Conservation (phyloP, 2,113 vertebrate species). For the Melospiza melodia region DNA sequence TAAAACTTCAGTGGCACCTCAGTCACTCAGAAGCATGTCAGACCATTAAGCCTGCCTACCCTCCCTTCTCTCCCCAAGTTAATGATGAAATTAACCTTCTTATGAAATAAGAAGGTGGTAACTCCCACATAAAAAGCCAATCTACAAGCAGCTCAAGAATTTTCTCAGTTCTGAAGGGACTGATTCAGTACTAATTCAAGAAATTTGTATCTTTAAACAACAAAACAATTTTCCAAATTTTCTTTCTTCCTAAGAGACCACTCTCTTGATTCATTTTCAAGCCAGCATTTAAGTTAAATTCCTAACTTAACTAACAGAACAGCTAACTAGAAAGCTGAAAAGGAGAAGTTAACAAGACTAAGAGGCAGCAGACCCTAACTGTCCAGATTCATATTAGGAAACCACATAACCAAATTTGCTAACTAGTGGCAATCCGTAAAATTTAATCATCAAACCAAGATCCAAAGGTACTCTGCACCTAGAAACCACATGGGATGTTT, state of each 20-base stretch:
- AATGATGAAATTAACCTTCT: background rate
- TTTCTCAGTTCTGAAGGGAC: background rate
- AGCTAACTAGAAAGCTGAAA: background rate
- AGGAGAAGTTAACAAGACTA: background rate
- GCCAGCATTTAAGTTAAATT: background rate
- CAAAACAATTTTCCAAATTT: background rate
- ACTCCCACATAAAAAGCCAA: background rate
- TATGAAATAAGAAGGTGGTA: background rate
- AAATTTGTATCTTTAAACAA: background rate
- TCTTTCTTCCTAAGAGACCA: background rate
- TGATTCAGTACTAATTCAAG: background rate
- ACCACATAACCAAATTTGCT: fast-evolving
- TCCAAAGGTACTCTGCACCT: background rate
- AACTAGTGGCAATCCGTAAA: background rate
- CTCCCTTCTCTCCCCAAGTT: fast-evolving
- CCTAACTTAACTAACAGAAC: background rate
- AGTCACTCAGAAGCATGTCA: background rate
- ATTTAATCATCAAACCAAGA: background rate
- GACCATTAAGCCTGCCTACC: background rate
- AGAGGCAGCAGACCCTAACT: background rate
- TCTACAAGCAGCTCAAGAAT: background rate
- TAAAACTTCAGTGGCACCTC: background rate
- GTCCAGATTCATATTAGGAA: background rate
- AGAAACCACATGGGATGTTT: background rate
- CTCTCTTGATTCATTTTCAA: background rate